Evolutionary conservation across 2,888 invertebrate species (phyloP).

Genomic region (Eristalinus aeneus): DNA sequence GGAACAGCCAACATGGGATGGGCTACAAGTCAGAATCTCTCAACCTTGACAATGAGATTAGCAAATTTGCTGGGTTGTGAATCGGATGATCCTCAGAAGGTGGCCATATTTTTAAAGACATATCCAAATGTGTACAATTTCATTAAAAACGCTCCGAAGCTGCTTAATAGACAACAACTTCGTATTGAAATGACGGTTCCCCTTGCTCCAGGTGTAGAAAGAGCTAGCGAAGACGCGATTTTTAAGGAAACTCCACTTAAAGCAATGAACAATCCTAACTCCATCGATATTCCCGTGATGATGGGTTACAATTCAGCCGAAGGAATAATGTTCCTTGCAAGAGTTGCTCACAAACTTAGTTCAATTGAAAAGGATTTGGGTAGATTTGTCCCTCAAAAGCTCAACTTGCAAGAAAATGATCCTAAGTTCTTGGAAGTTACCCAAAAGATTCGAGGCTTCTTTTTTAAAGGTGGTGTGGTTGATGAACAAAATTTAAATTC

Average conservation of each 20-base stretch:
- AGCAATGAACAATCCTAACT: slow-evolving; percentile 78
- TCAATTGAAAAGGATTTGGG: slow-evolving; percentile 24
- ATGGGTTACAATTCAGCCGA: slow-evolving; percentile 81
- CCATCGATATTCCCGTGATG: slow-evolving; percentile 81
- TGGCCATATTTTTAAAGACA: slow-evolving; percentile 58
- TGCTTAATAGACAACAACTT: slow-evolving; percentile 75
- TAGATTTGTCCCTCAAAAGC: slow-evolving; percentile 75
- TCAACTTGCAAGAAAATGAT: slow-evolving; percentile 72
- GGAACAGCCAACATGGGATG: slow-evolving; percentile 65
- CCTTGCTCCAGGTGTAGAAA: slow-evolving; percentile 70
- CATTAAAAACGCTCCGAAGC: slow-evolving; percentile 72
- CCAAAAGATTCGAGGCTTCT: slow-evolving; percentile 77
- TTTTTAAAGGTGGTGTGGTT: slow-evolving; percentile 80
- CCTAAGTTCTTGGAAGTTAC: slow-evolving; percentile 72
- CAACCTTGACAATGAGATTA: slow-evolving; percentile 56
- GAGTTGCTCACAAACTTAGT: slow-evolving; percentile 73
- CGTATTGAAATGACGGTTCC: slow-evolving; percentile 74
- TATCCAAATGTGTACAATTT: slow-evolving; percentile 72
- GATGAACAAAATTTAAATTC: slow-evolving; percentile 79
- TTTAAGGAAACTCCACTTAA: slow-evolving; percentile 79
- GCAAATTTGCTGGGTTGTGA: slow-evolving; percentile 70
- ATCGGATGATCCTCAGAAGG: slow-evolving; percentile 52
- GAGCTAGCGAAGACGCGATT: slow-evolving; percentile 76
- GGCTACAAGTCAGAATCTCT: slow-evolving; percentile 49
- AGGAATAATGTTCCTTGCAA: slow-evolving; percentile 48